phyloP scores from a whole-genome alignment of 2,113 vertebrate species.

The Urocynchramus pylzowi region DNA sequence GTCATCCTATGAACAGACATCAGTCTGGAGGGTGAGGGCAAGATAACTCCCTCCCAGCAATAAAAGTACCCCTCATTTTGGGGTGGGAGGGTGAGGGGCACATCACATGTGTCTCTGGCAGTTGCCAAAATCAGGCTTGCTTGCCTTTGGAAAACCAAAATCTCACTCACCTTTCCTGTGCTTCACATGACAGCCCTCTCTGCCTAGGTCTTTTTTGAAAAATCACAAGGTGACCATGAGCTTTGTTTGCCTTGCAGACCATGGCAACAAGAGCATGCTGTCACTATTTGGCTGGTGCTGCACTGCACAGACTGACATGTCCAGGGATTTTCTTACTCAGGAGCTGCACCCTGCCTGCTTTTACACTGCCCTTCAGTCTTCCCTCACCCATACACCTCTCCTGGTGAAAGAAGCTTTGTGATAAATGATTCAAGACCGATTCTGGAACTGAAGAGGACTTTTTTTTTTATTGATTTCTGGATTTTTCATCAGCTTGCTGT shows the following conservation, averaged over 20 bases:
- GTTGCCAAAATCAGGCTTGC: neutral
- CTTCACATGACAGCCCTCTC: neutral
- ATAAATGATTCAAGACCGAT: neutral
- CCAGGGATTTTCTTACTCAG: neutral
- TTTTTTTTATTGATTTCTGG: neutral
- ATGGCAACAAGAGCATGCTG: neutral
- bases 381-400: neutral
- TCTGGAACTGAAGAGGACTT: neutral
- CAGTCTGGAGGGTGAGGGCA: neutral
- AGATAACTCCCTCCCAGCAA: neutral
- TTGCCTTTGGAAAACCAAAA: neutral
- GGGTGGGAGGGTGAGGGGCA: neutral
- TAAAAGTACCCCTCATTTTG: neutral
- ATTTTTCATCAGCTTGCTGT: neutral
- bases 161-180: neutral
- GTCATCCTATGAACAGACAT: neutral
- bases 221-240: neutral
- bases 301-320: fast-evolving
- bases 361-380: neutral
- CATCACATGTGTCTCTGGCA: neutral
- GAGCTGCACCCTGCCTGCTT: neutral
- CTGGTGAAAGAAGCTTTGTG: neutral
- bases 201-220: neutral
- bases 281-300: neutral
- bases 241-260: neutral